Conservation (phyloP, 2,113 vertebrate genomes). For the Amblyopsis rosae region DNA sequence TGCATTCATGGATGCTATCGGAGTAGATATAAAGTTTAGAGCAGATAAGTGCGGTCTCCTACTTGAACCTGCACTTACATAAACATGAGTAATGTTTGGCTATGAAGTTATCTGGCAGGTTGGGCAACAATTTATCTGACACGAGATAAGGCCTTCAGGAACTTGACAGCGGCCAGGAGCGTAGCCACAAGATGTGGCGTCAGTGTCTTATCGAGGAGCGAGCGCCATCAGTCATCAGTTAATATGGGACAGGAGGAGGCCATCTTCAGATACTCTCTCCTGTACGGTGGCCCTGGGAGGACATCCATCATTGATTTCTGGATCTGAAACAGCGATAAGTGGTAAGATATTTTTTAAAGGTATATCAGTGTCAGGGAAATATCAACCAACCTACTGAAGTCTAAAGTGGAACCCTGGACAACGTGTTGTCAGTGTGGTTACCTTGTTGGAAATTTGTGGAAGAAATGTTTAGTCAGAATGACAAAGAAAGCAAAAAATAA, state of each 20-base stretch:
- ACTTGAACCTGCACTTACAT: conserved; percentile 35
- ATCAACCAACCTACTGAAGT: background rate
- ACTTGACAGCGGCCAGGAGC: conserved; percentile 18
- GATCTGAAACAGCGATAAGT: conserved; percentile 25
- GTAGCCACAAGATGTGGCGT: conserved; percentile 19
- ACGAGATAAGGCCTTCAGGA: conserved; percentile 43
- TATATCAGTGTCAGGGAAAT: background rate
- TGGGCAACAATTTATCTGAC: conserved; percentile 41
- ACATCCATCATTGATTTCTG: conserved; percentile 7
- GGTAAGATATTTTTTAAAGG: background rate
- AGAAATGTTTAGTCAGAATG: conserved; percentile 23
- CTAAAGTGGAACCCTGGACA: background rate
- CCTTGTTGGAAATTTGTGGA: conserved; percentile 26
- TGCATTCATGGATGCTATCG: conserved; percentile 15
- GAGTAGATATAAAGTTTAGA: conserved; percentile 34
- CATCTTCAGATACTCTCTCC: conserved; percentile 5
- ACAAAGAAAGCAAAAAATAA: too few relatives aligned
- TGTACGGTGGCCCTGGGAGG: background rate
- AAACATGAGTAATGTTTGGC: conserved; percentile 55
- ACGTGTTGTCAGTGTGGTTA: background rate
- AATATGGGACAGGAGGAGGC: conserved; percentile 10
- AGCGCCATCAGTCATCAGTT: conserved; percentile 30
- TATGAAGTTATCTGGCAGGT: conserved; percentile 42
- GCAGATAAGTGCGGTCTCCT: conserved; percentile 47
- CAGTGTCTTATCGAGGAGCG: conserved; percentile 22